phyloP scores from a whole-genome alignment of 2,113 vertebrate genomes.

The Varanus salvator region DNA sequence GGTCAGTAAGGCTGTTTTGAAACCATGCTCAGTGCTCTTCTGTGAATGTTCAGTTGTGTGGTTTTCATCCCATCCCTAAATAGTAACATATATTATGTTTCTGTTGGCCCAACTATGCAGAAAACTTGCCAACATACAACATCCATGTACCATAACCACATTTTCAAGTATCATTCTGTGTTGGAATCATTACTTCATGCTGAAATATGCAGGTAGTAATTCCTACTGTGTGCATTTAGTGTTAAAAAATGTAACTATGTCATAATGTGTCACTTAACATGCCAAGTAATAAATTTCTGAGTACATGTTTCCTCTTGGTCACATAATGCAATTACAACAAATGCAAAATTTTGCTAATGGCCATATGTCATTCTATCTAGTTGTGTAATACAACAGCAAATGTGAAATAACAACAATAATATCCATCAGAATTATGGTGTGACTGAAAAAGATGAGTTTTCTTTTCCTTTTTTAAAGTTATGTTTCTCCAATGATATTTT shows the following conservation, averaged over 20 bases:
- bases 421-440: slow-evolving; percentile 30
- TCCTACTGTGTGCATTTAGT: slow-evolving; percentile 62
- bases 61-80: slow-evolving; percentile 16
- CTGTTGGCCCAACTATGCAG: slow-evolving; percentile 8
- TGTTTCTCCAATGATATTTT: slow-evolving; percentile 30
- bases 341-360: slow-evolving; percentile 56
- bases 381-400: slow-evolving; percentile 67
- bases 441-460: slow-evolving; percentile 9
- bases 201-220: slow-evolving; percentile 68
- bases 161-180: slow-evolving; percentile 48
- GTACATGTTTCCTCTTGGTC: slow-evolving; percentile 55
- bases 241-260: slow-evolving; percentile 54
- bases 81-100: slow-evolving; percentile 13
- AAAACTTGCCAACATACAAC: slow-evolving; percentile 5
- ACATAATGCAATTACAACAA: slow-evolving; percentile 44
- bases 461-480: slow-evolving; percentile 38
- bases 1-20: neutral
- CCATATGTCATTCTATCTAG: slow-evolving; percentile 60
- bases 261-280: slow-evolving; percentile 57
- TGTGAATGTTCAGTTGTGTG: neutral
- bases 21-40: neutral
- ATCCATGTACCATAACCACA: slow-evolving; percentile 25
- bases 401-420: slow-evolving; percentile 59
- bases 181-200: slow-evolving; percentile 14
- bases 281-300: slow-evolving; percentile 68